phyloP scores from a whole-genome alignment of 2,113 vertebrate genomes.

The Serilophus lunatus region DNA sequence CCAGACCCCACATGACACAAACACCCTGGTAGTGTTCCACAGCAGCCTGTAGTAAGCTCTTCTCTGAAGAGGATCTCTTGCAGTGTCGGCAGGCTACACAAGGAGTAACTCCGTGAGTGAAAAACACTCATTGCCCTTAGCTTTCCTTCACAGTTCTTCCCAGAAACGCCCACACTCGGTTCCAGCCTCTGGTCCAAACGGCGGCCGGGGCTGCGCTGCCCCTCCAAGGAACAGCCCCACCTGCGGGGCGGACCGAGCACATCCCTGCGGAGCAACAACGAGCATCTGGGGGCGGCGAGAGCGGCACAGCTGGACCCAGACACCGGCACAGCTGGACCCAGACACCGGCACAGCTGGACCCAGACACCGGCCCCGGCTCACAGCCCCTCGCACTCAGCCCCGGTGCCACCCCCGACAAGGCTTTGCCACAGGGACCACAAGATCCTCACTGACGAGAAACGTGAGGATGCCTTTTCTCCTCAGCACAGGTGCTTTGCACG shows the following conservation, averaged over 20 bases:
- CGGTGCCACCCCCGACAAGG: background rate
- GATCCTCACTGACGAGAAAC: background rate
- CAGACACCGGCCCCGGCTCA: background rate
- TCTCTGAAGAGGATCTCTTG: background rate
- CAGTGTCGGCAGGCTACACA: background rate
- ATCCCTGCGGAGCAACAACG: background rate
- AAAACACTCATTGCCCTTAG: background rate
- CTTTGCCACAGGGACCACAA: background rate
- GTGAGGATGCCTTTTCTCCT: background rate
- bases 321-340: background rate
- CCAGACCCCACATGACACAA: background rate
- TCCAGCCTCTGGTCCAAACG: background rate
- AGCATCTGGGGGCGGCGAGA: background rate
- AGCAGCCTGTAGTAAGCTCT: background rate
- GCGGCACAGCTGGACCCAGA: background rate
- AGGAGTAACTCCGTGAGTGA: background rate
- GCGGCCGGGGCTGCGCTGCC: no score
- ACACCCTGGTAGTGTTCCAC: background rate
- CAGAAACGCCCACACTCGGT: rapidly evolving
- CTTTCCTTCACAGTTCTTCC: background rate
- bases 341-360: background rate
- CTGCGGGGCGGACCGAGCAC: background rate
- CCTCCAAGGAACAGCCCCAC: background rate
- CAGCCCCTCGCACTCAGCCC: background rate
- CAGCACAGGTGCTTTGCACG: background rate